phyloP scores from a whole-genome alignment of 2,113 vertebrate species.

The Prietella phreatophila region DNA sequence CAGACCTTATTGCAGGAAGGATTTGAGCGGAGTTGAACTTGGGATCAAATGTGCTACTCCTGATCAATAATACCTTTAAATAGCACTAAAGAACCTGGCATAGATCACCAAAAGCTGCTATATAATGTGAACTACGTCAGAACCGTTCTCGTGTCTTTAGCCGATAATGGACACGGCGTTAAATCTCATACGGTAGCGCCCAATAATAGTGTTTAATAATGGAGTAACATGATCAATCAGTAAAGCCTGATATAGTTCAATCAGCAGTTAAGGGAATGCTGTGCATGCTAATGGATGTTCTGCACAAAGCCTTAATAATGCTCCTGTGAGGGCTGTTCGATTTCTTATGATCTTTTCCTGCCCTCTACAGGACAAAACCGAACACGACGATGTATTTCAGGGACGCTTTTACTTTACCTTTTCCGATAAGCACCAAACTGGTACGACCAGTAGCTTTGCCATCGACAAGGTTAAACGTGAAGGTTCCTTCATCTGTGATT shows the following conservation, averaged over 20 bases:
- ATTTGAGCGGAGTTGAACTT: not conserved
- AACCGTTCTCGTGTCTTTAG: not conserved
- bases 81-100: not conserved
- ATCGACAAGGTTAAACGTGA: conserved; percentile 93
- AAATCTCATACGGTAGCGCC: conserved; percentile 21
- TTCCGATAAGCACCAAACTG: conserved; percentile 92
- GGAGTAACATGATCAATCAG: conserved; percentile 28
- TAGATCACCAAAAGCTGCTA: not conserved
- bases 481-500: conserved; percentile 92
- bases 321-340: not conserved
- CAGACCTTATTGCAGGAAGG: not conserved
- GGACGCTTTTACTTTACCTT: conserved; percentile 72
- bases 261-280: conserved; percentile 8
- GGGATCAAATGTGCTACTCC: not conserved
- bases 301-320: not conserved
- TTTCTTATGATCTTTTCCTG: conserved; percentile 59
- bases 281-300: conserved; percentile 5
- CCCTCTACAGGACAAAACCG: conserved; percentile 61
- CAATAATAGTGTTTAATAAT: conserved; percentile 24
- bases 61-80: conserved; percentile 1
- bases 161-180: conserved; percentile 14
- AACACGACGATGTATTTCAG: conserved; percentile 25
- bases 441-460: conserved; percentile 92
- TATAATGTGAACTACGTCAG: not conserved
- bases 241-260: conserved; percentile 26